Base-by-base conservation (phyloP, 2,888 invertebrate genomes). In the Automeris io region DNA sequence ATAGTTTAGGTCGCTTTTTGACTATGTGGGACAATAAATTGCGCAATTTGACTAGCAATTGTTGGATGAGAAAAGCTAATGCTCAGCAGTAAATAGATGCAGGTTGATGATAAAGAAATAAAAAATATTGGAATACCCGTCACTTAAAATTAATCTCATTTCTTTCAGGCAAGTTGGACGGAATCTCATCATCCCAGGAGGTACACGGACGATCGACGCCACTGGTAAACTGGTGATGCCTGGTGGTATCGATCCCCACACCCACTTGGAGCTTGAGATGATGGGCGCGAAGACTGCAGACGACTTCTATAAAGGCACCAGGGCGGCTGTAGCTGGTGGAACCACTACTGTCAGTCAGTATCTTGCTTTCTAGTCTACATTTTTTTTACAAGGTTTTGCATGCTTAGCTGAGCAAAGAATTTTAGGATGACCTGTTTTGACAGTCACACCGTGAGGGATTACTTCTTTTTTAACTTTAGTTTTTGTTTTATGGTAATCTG, bases 221-320 rank as follows among this genome's bases (percentile, higher is more conserved):
- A 89, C 93, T 18, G 97, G 97, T 41, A 95, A 93, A 78, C 91
- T 95, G 59, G 91, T 99, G 55, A 91, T 99, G 73, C 99, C 98
- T 18, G 97, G 98, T 40, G 98, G 98, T 21, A 95, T 99, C 61
- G 99, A 99, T 85, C 96, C 98, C 2, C 98, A 99, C 81, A 98
- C 98, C 16, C 99, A 99, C 85, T 92, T 98, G 76, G 97, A 98
- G 80, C 88, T 97, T 50, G 96, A 98, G 56, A 95, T 97, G 80
- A 96, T 96, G 93, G 97, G 96, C 5, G 91, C 94, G 1, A 91
- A 88, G 57, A 89, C 95, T 2, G 93, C 93, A 4, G 99, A 99
- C 80, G 98, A 98, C 83, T 99, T 99, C 87, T 98, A 99, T 74
- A 92, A 93, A 70, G 99, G 99, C 38, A 99, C 99, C 24, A 94